Evolutionary conservation across 2,888 invertebrate genomes (phyloP).

Genomic region (Pristionchus exspectatus): DNA sequence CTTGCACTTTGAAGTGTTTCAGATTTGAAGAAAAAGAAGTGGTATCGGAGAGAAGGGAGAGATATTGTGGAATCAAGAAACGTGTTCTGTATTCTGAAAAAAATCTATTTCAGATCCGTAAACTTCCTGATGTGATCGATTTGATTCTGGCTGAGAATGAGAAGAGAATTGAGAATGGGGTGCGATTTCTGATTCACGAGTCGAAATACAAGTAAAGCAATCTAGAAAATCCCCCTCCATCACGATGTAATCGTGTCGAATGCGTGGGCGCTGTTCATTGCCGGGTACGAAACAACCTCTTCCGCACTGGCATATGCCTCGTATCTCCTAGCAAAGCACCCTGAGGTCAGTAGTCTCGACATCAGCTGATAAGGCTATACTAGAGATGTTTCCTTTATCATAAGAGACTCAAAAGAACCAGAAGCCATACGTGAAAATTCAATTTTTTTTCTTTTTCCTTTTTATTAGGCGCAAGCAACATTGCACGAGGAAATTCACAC

Average conservation of each 20-base stretch:
- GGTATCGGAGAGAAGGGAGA: too few species aligned
- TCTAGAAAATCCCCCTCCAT: constrained; percentile 37
- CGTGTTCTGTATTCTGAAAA: too few species aligned
- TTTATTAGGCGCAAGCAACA: constrained; percentile 45
- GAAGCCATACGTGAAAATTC: too few species aligned
- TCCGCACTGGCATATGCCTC: constrained; percentile 80
- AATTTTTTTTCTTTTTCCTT: too few species aligned
- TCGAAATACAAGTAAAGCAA: not conserved
- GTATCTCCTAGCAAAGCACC: constrained; percentile 80
- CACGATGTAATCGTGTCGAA: constrained; percentile 55
- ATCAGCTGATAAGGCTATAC: too few species aligned
- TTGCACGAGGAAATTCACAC: not conserved
- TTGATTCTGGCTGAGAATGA: constrained; percentile 52
- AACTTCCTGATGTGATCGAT: constrained; percentile 51
- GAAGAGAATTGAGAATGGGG: constrained; percentile 32
- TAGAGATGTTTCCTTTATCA: not conserved
- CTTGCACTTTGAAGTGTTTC: not conserved
- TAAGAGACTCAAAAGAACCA: too few species aligned
- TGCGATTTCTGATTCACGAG: not conserved
- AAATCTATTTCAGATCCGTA: constrained; percentile 44
- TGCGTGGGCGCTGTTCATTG: constrained; percentile 55
- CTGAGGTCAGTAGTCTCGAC: constrained; percentile 70
- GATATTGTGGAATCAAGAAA: not conserved
- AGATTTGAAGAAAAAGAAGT: not conserved
- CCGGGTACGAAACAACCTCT: constrained; percentile 80